phyloP scores from a whole-genome alignment of 1,140 invertebrate genomes.

The Paralvinella palmiformis region DNA sequence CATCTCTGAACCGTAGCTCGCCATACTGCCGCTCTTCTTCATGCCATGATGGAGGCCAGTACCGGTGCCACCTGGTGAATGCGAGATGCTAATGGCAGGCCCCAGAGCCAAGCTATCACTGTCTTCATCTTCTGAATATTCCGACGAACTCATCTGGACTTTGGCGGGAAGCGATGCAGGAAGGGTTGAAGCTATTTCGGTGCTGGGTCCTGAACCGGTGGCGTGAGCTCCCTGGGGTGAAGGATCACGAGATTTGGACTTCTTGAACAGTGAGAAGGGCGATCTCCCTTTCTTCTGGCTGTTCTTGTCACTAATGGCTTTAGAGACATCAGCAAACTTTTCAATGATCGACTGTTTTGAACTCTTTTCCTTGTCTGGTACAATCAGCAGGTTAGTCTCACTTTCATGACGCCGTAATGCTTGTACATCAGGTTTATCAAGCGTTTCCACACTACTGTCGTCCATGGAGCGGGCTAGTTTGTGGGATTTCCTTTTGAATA shows the following conservation, averaged over 20 bases:
- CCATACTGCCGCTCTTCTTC: conserved; percentile 18
- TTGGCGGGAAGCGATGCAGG: background rate
- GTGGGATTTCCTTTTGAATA: conserved; percentile 10
- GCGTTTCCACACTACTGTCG: conserved; percentile 6
- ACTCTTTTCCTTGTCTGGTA: background rate
- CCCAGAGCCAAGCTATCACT: conserved; percentile 13
- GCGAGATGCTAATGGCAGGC: background rate
- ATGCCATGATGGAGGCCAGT: background rate
- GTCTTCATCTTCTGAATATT: conserved; percentile 19
- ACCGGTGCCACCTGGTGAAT: background rate
- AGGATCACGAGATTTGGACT: conserved; percentile 39
- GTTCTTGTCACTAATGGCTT: conserved; percentile 6
- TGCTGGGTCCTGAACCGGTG: conserved; percentile 22
- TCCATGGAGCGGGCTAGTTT: conserved; percentile 1
- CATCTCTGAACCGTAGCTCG: conserved; percentile 36
- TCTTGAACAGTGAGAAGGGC: conserved; percentile 41
- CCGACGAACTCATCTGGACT: conserved; percentile 10
- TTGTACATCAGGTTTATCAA: background rate
- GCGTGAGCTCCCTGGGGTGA: too few relatives aligned
- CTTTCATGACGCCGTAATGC: conserved; percentile 11
- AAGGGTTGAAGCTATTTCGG: background rate
- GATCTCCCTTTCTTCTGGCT: conserved; percentile 26
- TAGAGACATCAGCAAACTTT: conserved; percentile 15
- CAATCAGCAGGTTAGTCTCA: conserved; percentile 13
- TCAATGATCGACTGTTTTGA: background rate